These are phyloP conservation scores for Sebastes aleutianus DNA, from an alignment of 2,797 vertebrate species.

Conservation along the genomic window DNA sequence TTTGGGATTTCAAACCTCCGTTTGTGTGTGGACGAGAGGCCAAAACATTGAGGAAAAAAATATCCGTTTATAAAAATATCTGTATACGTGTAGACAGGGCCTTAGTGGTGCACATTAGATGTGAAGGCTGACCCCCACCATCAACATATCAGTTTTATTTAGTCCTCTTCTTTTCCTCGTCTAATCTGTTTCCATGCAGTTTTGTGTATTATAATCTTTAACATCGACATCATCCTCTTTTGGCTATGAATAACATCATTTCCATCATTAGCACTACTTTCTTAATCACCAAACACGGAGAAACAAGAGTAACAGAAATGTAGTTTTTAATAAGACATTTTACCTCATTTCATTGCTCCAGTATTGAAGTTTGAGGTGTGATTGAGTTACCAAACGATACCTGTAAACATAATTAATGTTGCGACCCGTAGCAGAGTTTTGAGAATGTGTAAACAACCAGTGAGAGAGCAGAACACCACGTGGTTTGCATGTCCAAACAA, in stretches of 20 bases:
- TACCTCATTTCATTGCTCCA: not conserved
- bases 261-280: constrained; percentile 1
- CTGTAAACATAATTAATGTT: not conserved
- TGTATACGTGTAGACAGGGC: too few species aligned
- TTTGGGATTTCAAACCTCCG: too few species aligned
- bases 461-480: not conserved
- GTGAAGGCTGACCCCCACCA: not conserved
- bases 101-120: not conserved
- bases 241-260: not conserved
- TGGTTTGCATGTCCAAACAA: constrained; percentile 14
- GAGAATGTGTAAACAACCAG: not conserved
- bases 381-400: not conserved
- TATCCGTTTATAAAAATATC: too few species aligned
- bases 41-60: too few species aligned
- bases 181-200: not conserved
- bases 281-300: not conserved
- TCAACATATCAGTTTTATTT: constrained; percentile 18
- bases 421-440: not conserved
- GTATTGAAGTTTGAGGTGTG: not conserved
- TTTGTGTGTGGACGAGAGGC: too few species aligned
- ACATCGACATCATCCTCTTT: not conserved
- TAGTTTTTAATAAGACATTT: not conserved
- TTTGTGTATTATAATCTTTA: not conserved
- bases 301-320: not conserved
- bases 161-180: not conserved